Percentiles rank a stretch among this genome's conserved stretches.
phyloP scores from a whole-genome alignment of 2,797 vertebrate genomes.

The Anguilla obscura region DNA sequence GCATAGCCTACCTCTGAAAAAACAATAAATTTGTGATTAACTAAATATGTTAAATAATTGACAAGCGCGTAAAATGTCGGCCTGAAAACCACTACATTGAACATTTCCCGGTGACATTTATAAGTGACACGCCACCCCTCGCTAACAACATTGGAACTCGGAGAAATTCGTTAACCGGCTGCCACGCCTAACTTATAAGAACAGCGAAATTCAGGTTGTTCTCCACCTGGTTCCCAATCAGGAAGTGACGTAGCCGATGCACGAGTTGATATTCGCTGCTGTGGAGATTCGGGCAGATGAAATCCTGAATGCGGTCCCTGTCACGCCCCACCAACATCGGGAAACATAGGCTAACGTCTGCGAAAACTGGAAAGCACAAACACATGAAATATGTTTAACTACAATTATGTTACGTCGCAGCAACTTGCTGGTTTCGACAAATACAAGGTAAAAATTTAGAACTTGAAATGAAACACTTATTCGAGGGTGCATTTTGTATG shows the following conservation, averaged over 20 bases:
- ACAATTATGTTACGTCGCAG: conserved; percentile 55
- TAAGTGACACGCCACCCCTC: not conserved
- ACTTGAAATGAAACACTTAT: conserved; percentile 14
- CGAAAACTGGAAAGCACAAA: not conserved
- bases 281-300: conserved; percentile 30
- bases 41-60: no score
- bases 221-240: conserved; percentile 28
- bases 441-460: conserved; percentile 59
- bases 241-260: conserved; percentile 39
- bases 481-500: conserved; percentile 6
- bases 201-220: not conserved
- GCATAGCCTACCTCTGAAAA: no score
- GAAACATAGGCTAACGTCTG: not conserved
- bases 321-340: conserved; percentile 30
- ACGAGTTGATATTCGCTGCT: conserved; percentile 10
- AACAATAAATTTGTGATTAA: no score
- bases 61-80: not conserved
- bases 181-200: conserved; percentile 35
- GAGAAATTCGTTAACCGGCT: no score
- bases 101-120: not conserved
- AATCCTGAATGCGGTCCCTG: conserved; percentile 39
- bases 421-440: conserved; percentile 65
- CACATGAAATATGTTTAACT: conserved; percentile 52
- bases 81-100: not conserved
- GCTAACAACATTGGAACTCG: not conserved